Conservation (phyloP, 2,113 vertebrate genomes). For the Lampris megalopsis region DNA sequence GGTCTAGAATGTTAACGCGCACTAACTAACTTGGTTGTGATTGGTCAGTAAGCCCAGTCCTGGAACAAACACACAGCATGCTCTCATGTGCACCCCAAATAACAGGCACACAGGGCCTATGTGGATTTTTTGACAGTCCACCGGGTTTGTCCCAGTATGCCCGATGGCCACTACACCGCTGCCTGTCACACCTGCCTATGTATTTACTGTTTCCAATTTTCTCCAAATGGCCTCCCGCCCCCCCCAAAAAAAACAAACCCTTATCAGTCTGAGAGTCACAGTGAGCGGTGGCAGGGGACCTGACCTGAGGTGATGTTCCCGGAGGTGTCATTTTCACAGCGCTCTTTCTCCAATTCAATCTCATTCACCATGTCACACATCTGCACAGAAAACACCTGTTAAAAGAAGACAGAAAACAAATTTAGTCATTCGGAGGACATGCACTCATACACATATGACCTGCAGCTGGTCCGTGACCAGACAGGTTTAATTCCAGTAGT, state of each 20-base stretch:
- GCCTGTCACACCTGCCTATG: neutral
- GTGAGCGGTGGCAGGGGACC: conserved; percentile 30
- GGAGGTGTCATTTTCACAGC: conserved; percentile 73
- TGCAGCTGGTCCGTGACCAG: no score
- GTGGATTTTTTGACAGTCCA: no score
- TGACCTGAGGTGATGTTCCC: conserved; percentile 81
- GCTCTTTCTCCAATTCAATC: conserved; percentile 77
- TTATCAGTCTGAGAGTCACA: conserved; percentile 14
- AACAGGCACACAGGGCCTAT: no score
- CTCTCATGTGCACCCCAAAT: no score
- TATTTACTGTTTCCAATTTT: conserved; percentile 37
- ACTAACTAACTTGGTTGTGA: no score
- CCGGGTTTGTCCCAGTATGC: no score
- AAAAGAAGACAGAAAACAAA: conserved; percentile 29
- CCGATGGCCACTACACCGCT: no score
- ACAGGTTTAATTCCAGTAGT: neutral
- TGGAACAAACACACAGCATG: no score
- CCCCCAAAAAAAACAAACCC: neutral
- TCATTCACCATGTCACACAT: conserved; percentile 82
- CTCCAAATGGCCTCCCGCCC: conserved; percentile 30
- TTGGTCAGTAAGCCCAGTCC: no score
- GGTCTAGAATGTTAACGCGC: no score
- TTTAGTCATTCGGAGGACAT: conserved; percentile 11
- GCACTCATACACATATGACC: no score
- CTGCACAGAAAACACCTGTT: conserved; percentile 73